Evolutionary conservation across 2,113 vertebrate genomes (phyloP).

Genomic region (Charadrius vociferus): DNA sequence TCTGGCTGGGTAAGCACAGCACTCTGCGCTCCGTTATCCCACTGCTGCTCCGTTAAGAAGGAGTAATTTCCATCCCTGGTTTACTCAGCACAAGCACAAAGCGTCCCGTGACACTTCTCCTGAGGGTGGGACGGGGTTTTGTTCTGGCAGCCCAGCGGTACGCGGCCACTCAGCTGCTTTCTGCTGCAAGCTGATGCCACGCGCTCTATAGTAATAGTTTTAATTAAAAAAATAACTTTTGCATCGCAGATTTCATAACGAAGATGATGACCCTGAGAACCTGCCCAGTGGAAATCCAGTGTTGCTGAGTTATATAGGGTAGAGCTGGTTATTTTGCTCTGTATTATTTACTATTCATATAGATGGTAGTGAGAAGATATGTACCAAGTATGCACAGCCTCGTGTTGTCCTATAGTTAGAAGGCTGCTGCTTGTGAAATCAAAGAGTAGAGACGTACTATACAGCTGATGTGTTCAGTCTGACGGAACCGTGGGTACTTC

Average conservation of each 20-base stretch:
- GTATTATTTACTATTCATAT: neutral
- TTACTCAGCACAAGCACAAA: neutral
- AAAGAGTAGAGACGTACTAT: neutral
- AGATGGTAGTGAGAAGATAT: neutral
- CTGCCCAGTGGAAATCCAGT: neutral
- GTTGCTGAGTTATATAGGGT: too few relatives aligned
- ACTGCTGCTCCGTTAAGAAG: neutral
- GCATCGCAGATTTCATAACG: rapidly evolving
- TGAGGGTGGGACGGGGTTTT: neutral
- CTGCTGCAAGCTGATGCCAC: neutral
- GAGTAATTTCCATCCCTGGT: neutral
- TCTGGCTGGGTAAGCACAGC: neutral
- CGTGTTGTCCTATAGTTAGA: neutral
- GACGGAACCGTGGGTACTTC: neutral
- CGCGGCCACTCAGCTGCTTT: neutral
- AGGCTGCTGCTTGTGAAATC: neutral
- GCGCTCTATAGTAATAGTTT: rapidly evolving
- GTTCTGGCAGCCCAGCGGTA: rapidly evolving
- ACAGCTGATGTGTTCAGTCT: neutral
- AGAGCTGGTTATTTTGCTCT: neutral
- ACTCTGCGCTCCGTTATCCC: neutral
- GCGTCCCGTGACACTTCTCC: neutral
- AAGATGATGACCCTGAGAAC: neutral
- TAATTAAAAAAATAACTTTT: neutral
- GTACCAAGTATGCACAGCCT: rapidly evolving